Percentiles rank a stretch among this genome's conserved stretches.
Conservation (phyloP, 2,797 vertebrate genomes). For the Coluber constrictor region DNA sequence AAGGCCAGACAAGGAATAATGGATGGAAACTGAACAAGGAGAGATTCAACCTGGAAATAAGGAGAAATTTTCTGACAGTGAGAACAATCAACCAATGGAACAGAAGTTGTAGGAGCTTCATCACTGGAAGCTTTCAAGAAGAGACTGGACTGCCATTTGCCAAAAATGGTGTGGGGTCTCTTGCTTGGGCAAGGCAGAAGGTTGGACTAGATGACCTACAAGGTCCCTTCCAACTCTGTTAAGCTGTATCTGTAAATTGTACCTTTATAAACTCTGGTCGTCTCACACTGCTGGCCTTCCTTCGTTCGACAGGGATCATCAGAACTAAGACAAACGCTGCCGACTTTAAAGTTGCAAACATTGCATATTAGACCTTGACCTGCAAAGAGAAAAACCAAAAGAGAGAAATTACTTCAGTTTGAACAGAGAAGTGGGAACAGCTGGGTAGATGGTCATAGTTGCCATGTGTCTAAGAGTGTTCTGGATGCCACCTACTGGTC, state of each 20-base stretch:
- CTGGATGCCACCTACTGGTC: background rate
- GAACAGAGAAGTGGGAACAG: background rate
- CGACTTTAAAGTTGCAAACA: constrained; percentile 21
- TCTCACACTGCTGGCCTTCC: background rate
- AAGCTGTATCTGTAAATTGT: background rate
- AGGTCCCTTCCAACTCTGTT: no score
- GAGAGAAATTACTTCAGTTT: background rate
- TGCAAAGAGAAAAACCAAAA: background rate
- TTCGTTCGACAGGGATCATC: background rate
- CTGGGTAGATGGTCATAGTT: background rate
- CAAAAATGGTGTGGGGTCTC: no score
- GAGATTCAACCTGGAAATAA: no score
- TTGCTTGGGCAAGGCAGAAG: no score
- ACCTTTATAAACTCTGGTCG: constrained; percentile 11
- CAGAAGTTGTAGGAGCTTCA: no score
- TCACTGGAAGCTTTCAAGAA: no score
- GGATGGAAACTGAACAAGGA: no score
- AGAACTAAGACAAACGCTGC: fast-evolving
- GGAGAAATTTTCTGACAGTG: no score
- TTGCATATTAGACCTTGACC: constrained; percentile 14
- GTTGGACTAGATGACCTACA: no score
- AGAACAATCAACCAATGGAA: no score
- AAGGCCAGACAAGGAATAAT: no score
- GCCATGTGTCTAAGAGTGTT: background rate
- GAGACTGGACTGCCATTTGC: no score